phyloP scores from a whole-genome alignment of 2,113 vertebrate genomes.

The Rhinogobius similis region DNA sequence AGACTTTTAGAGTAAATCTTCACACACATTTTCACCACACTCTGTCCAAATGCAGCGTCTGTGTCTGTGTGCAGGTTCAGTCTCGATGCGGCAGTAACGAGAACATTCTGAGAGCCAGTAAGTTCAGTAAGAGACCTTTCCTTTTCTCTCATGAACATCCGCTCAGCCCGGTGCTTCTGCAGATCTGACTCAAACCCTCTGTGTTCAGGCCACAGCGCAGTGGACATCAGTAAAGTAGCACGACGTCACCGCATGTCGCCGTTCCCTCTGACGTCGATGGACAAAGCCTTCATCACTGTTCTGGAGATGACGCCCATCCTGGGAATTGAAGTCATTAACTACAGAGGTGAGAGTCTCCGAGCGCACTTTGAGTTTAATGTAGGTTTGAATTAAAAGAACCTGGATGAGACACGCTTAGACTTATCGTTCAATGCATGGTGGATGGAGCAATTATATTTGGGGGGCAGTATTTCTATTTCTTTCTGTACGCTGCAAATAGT shows the following conservation, averaged over 20 bases:
- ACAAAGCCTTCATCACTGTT: conserved; percentile 99
- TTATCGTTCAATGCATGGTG: too few species aligned
- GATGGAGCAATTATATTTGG: too few species aligned
- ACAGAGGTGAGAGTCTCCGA: conserved; percentile 83
- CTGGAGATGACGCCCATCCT: conserved; percentile 98
- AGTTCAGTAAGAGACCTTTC: conserved; percentile 67
- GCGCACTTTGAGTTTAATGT: not conserved
- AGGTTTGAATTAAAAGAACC: not conserved
- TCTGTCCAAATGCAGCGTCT: conserved; percentile 11
- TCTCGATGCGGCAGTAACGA: conserved; percentile 99
- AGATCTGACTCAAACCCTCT: not conserved
- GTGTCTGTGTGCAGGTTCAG: conserved; percentile 87
- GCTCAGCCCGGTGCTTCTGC: not conserved
- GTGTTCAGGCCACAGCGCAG: conserved; percentile 93
- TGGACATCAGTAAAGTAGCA: conserved; percentile 98
- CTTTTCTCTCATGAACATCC: conserved; percentile 7
- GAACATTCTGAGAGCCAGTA: conserved; percentile 98
- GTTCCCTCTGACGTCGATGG: conserved; percentile 98
- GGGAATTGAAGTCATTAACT: conserved; percentile 98
- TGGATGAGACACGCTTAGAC: too few species aligned
- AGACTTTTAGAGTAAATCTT: not conserved
- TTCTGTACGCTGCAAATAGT: too few species aligned
- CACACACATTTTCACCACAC: not conserved
- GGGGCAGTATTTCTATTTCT: too few species aligned
- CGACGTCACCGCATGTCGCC: conserved; percentile 98